Evolutionary conservation across 2,113 vertebrate species (phyloP).

Genomic region (Pseudorhombus dupliciocellatus): DNA sequence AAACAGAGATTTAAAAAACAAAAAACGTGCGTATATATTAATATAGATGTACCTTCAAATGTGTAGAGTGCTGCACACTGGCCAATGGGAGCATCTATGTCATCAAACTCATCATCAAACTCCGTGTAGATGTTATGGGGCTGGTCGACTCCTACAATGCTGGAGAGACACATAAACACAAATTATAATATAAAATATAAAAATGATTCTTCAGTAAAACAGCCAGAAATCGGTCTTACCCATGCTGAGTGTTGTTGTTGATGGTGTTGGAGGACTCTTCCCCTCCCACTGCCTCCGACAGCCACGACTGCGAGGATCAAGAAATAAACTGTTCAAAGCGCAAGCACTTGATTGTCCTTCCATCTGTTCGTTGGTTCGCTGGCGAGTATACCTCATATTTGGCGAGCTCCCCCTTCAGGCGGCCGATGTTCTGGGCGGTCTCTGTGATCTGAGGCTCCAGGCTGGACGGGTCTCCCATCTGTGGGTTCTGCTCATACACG

Average conservation of each 20-base stretch:
- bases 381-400: constrained; percentile 98
- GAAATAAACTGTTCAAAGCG: neutral
- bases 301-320: constrained; percentile 76
- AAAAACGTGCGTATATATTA: neutral
- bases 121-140: constrained; percentile 64
- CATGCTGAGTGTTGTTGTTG: constrained; percentile 76
- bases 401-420: constrained; percentile 87
- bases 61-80: constrained; percentile 86
- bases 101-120: constrained; percentile 87
- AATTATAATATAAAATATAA: too few species aligned
- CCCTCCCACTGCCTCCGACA: constrained; percentile 81
- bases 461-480: constrained; percentile 92
- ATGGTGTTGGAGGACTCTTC: constrained; percentile 72
- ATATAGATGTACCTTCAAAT: constrained; percentile 80
- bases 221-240: constrained; percentile 69
- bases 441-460: constrained; percentile 92
- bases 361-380: neutral
- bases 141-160: constrained; percentile 21
- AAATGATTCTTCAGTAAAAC: too few species aligned
- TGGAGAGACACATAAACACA: constrained; percentile 22
- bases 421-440: constrained; percentile 87
- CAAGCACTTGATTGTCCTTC: neutral
- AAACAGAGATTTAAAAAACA: neutral
- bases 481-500: constrained; percentile 93
- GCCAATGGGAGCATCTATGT: constrained; percentile 80